Evolutionary conservation across 2,113 vertebrate species (phyloP), one percentile per base, ranked within the genome.

Genomic region (Anthoscopus minutus): DNA sequence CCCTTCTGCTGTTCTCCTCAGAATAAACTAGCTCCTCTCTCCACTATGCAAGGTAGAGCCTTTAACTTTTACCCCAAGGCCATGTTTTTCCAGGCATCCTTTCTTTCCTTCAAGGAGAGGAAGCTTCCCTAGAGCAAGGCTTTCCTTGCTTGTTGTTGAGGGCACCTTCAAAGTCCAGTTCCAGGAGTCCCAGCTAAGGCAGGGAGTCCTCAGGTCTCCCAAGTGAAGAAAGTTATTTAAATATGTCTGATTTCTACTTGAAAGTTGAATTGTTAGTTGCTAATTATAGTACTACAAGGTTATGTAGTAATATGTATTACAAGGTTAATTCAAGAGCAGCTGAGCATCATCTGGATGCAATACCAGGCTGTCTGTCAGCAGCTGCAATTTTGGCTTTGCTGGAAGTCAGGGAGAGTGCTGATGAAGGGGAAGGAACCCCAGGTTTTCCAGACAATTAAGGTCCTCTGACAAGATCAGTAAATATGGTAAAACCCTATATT

Each of bases 391-490:
- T 71, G 80, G 64, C 71, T 45, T 84, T 89, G 83, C 89, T 95
- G 65, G 40, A 71, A 94, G 60, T 70, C 78, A 81, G 78, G 71
- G 61, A 62, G 38, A 20, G 31, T 86, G 86, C 61, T 79, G 67
- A n/a, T 87, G 89, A 74, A 69, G 81, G 81, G 66, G 87, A 80
- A 88, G 69, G 69, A 85, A 61, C 66, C 45, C 81, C 81, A 93
- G 79, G 81, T 89, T 94, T 95, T 96, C 58, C 93, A 94, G 84
- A 72, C 84, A 95, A 50, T 92, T 92, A 88, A 72, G 74, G 67
- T 62, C 85, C 88, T 73, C 81, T 86, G 91, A 94, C 91, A 89
- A 87, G 73, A 92, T 94, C 74, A 86, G 96, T 92, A 91, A 93
- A 94, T 94, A 70, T 10, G 57, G 51, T 88, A 79, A 96, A 97